Conservation (phyloP, 1,140 invertebrate species). For the Aphis gossypii region DNA sequence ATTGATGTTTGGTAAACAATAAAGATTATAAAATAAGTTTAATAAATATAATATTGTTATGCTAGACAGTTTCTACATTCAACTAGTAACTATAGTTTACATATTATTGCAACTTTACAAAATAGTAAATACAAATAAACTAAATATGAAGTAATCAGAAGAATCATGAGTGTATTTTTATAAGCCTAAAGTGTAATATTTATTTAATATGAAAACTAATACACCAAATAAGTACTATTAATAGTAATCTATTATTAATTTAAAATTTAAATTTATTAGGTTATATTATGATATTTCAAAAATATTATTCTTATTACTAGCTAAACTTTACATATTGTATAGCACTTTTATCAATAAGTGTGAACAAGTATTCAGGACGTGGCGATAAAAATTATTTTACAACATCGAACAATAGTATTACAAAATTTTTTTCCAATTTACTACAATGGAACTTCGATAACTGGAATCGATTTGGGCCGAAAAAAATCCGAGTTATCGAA, state of each 20-base stretch:
- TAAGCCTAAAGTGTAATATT: not conserved
- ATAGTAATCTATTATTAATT: not conserved
- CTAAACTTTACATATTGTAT: not conserved
- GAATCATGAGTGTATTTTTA: too few species aligned
- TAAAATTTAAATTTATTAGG: not conserved
- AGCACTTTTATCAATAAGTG: not conserved
- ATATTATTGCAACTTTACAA: too few species aligned
- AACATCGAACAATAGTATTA: too few species aligned
- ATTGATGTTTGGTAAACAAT: not conserved
- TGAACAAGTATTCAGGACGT: not conserved
- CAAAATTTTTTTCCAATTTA: too few species aligned
- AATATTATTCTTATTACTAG: not conserved
- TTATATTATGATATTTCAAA: not conserved
- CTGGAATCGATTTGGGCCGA: too few species aligned
- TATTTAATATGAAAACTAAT: not conserved
- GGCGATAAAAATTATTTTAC: not conserved
- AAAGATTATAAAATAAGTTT: too few species aligned
- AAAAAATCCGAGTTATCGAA: too few species aligned
- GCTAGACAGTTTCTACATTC: too few species aligned
- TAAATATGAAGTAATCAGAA: not conserved
- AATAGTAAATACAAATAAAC: too few species aligned
- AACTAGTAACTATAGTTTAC: too few species aligned
- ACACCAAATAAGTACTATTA: not conserved
- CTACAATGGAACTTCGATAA: too few species aligned
- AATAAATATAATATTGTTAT: too few species aligned